These are phyloP conservation scores for Gymnopithys bicolor DNA, from an alignment of 2,797 vertebrate genomes.

Conservation along the genomic window DNA sequence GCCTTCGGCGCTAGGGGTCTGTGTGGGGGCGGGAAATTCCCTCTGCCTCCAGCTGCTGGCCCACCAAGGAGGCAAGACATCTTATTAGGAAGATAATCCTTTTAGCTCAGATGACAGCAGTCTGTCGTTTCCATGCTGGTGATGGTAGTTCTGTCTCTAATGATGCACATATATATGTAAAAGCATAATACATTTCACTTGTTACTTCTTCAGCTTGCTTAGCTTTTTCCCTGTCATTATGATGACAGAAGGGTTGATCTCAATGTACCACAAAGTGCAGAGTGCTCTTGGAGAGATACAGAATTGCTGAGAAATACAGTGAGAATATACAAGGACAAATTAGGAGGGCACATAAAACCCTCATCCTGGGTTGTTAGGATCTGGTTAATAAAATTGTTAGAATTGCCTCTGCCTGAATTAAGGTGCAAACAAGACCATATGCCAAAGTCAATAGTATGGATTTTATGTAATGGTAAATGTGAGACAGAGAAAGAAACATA, in stretches of 20 bases:
- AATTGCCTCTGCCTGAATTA: too few relatives aligned
- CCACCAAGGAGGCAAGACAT: neutral
- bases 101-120: neutral
- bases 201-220: neutral
- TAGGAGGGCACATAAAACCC: neutral
- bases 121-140: neutral
- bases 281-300: neutral
- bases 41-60: neutral
- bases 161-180: neutral
- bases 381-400: too few relatives aligned
- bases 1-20: neutral
- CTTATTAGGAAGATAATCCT: neutral
- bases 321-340: neutral
- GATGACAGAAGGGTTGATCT: neutral
- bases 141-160: neutral
- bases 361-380: neutral
- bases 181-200: neutral
- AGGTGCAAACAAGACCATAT: too few relatives aligned
- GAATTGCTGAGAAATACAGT: neutral
- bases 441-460: too few relatives aligned
- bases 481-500: too few relatives aligned
- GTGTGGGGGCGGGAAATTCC: accelerated
- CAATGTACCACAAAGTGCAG: neutral
- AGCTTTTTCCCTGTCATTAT: neutral
- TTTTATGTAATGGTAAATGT: too few relatives aligned